phyloP scores from a whole-genome alignment of 2,888 invertebrate species.

The Cartodere bifasciata region DNA sequence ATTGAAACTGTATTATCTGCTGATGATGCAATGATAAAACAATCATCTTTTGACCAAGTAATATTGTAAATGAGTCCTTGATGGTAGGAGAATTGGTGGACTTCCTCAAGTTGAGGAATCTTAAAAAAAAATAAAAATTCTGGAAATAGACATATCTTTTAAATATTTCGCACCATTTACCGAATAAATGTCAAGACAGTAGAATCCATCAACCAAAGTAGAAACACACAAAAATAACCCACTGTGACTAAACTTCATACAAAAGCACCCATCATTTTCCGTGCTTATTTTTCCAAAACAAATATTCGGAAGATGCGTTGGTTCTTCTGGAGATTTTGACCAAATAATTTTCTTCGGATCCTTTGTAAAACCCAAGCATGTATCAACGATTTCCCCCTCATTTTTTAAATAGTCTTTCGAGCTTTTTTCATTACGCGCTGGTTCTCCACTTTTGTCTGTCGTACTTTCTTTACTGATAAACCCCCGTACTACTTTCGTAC shows the following conservation, averaged over 20 bases:
- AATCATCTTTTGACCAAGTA: conserved; percentile 46
- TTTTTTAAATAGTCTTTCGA: not conserved
- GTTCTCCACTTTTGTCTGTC: too few species aligned
- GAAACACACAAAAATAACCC: conserved; percentile 42
- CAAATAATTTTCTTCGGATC: not conserved
- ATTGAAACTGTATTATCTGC: conserved; percentile 53
- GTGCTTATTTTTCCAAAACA: conserved; percentile 30
- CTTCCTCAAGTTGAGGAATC: conserved; percentile 20
- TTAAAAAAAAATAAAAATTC: conserved; percentile 11
- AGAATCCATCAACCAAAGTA: conserved; percentile 37
- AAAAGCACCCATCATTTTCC: conserved; percentile 36
- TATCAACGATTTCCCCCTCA: not conserved
- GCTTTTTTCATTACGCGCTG: too few species aligned
- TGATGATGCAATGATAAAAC: conserved; percentile 45
- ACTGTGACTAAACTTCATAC: conserved; percentile 37
- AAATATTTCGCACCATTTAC: conserved; percentile 24
- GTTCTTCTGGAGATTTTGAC: too few species aligned
- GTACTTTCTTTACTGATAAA: not conserved
- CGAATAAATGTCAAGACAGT: conserved; percentile 39
- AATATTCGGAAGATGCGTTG: conserved; percentile 47
- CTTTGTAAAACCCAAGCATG: not conserved
- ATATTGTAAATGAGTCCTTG: conserved; percentile 51
- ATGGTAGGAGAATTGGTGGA: conserved; percentile 40
- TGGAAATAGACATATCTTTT: not conserved
- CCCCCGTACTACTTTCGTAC: not conserved